phyloP scores from a whole-genome alignment of 1,140 invertebrate species.

The Cherax quadricarinatus region DNA sequence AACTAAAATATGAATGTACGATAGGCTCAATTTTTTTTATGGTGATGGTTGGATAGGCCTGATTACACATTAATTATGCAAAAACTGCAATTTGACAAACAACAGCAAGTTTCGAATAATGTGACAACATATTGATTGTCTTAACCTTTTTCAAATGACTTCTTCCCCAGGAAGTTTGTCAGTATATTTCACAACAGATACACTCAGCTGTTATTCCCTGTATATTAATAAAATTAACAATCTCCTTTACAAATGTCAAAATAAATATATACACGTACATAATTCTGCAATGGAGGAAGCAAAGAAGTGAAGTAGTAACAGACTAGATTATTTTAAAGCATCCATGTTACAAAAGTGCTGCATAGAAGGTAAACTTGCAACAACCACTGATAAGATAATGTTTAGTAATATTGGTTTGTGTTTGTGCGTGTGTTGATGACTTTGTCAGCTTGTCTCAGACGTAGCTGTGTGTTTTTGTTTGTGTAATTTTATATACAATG shows the following conservation, averaged over 20 bases:
- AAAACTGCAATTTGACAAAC: neutral
- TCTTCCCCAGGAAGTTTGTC: slow-evolving; percentile 7
- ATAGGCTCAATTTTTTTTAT: too few species aligned
- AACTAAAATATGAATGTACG: too few species aligned
- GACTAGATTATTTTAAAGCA: slow-evolving; percentile 1
- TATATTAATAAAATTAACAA: slow-evolving; percentile 9
- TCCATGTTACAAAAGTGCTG: neutral
- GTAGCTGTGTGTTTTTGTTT: too few species aligned
- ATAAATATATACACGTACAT: slow-evolving; percentile 6
- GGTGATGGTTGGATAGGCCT: too few species aligned
- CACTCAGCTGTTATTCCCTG: slow-evolving; percentile 7
- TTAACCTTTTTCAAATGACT: neutral
- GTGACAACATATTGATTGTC: neutral
- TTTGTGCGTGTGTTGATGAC: neutral
- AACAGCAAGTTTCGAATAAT: neutral
- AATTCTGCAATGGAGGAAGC: neutral
- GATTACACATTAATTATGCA: too few species aligned
- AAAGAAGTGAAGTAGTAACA: neutral
- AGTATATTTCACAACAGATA: neutral
- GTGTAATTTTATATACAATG: neutral
- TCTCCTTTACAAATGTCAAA: slow-evolving; percentile 7
- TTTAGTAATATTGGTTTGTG: neutral
- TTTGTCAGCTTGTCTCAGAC: too few species aligned
- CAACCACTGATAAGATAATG: neutral
- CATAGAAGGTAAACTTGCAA: neutral